phyloP scores from a whole-genome alignment of 1,140 invertebrate genomes.

The Galleria mellonella region DNA sequence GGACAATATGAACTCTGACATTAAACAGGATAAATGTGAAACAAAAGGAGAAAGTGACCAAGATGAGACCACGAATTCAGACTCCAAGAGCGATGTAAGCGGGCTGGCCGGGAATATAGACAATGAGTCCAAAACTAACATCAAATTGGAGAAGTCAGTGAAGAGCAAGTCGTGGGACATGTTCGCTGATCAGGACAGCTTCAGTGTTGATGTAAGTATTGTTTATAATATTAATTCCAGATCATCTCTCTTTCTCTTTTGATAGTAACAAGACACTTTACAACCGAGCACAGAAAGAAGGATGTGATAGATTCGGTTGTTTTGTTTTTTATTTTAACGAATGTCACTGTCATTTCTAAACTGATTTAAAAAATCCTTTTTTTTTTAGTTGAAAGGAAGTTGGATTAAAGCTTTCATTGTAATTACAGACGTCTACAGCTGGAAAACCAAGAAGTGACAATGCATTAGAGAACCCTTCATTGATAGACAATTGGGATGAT shows the following conservation, averaged over 20 bases:
- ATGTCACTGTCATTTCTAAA: no score
- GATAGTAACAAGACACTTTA: no score
- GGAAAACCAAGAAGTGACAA: slow-evolving; percentile 80
- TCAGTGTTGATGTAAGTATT: slow-evolving; percentile 87
- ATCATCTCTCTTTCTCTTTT: no score
- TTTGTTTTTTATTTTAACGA: no score
- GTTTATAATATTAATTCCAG: neutral
- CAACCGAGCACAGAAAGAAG: no score
- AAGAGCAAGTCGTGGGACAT: slow-evolving; percentile 85
- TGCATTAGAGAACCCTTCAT: slow-evolving; percentile 88
- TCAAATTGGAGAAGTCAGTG: slow-evolving; percentile 34
- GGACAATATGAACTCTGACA: neutral
- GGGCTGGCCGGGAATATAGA: slow-evolving; percentile 10
- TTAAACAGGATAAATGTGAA: neutral
- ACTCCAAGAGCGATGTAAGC: no score
- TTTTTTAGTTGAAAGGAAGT: no score
- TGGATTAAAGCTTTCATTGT: no score
- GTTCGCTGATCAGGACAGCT: slow-evolving; percentile 93
- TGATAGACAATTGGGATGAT: slow-evolving; percentile 99
- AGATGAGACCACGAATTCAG: neutral
- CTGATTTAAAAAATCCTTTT: no score
- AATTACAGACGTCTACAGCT: slow-evolving; percentile 80
- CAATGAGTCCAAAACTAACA: slow-evolving; percentile 21
- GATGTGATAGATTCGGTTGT: no score
- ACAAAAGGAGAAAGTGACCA: no score